phyloP scores from a whole-genome alignment of 2,888 invertebrate species.

The Hyposoter didymator region DNA sequence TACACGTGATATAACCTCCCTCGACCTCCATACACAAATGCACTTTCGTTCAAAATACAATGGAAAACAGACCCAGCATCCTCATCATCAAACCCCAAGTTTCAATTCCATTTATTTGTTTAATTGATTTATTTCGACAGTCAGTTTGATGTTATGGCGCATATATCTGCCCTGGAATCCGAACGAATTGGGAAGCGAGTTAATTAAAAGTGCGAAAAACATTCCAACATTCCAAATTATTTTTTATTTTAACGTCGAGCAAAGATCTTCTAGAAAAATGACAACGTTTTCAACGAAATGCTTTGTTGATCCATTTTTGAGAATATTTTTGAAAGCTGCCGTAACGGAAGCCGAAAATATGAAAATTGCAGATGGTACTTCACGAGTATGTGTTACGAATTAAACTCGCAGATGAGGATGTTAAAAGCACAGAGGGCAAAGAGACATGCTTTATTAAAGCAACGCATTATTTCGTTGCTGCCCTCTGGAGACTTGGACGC shows the following conservation, averaged over 20 bases:
- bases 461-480: constrained; percentile 25
- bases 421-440: constrained; percentile 21
- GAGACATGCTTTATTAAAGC: constrained; percentile 29
- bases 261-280: not conserved
- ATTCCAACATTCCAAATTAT: not conserved
- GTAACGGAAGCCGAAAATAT: not conserved
- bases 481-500: constrained; percentile 30
- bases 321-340: not conserved
- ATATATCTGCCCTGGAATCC: not conserved
- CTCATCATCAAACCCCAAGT: not conserved
- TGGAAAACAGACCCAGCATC: not conserved
- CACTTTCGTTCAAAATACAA: constrained; percentile 10
- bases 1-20: constrained; percentile 31
- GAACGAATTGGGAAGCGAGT: not conserved
- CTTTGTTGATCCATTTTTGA: not conserved
- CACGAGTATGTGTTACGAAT: not conserved
- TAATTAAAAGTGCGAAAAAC: not conserved
- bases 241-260: not conserved
- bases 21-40: constrained; percentile 8
- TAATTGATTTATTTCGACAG: constrained; percentile 25
- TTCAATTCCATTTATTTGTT: constrained; percentile 39
- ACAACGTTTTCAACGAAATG: not conserved
- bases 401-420: constrained; percentile 15
- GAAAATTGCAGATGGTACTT: not conserved
- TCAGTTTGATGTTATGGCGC: not conserved